phyloP scores from a whole-genome alignment of 2,113 vertebrate species.

The Psilopogon haemacephalus region DNA sequence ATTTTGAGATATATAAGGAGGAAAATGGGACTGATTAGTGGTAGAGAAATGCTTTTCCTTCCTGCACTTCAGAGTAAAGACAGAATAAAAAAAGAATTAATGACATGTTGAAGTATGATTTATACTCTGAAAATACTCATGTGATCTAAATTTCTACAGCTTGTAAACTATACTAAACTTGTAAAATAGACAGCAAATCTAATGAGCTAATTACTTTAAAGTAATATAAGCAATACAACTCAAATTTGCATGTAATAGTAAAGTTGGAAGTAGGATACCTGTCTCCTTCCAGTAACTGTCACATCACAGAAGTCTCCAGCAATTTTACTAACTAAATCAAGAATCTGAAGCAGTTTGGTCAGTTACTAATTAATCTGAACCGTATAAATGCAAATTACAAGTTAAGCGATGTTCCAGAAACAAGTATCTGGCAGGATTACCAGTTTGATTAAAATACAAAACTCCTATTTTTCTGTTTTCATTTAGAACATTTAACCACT shows the following conservation, averaged over 20 bases:
- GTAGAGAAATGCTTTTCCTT: not conserved
- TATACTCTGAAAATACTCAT: not conserved
- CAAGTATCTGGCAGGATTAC: not conserved
- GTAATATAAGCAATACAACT: not conserved
- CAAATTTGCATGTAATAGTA: not conserved
- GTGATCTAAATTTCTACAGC: not conserved
- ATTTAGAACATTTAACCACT: not conserved
- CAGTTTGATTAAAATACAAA: not conserved
- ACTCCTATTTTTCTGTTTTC: not conserved
- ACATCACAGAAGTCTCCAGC: not conserved
- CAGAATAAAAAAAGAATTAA: not conserved
- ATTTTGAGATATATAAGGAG: not conserved
- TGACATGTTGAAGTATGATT: not conserved
- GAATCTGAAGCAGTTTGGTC: not conserved
- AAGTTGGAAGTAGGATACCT: not conserved
- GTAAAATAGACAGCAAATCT: not conserved
- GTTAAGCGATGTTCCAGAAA: not conserved
- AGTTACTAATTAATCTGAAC: not conserved
- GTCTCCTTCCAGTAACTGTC: not conserved
- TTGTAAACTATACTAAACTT: not conserved
- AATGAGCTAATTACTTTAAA: not conserved
- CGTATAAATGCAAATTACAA: not conserved
- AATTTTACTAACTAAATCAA: not conserved
- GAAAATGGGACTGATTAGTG: not conserved
- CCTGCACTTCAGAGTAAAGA: not conserved